phyloP scores from a whole-genome alignment of 2,113 vertebrate genomes.

The Etheostoma cragini region DNA sequence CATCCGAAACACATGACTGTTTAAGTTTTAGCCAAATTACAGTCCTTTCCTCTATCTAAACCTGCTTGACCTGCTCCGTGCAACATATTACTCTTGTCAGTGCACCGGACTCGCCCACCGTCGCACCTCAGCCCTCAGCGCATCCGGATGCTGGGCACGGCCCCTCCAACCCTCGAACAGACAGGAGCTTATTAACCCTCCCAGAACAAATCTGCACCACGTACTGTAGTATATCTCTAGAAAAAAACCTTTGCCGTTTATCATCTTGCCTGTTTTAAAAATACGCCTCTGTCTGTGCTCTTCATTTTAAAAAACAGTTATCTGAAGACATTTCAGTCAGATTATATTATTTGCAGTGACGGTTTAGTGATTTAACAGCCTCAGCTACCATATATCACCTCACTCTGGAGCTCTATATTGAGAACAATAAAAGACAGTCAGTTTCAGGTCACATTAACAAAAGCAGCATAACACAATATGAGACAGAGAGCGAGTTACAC shows the following conservation, averaged over 20 bases:
- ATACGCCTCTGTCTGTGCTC: conserved; percentile 30
- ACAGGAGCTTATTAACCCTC: conserved; percentile 44
- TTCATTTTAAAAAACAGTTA: conserved; percentile 40
- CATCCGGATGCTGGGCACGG: conserved; percentile 67
- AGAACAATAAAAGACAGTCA: conserved; percentile 49
- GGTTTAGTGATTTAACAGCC: conserved; percentile 45
- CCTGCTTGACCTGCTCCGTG: conserved; percentile 28
- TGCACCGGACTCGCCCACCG: conserved; percentile 1
- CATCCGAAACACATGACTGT: not conserved
- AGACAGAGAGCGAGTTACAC: conserved; percentile 9
- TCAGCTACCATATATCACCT: conserved; percentile 48
- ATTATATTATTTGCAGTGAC: conserved; percentile 32
- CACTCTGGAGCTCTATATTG: conserved; percentile 39
- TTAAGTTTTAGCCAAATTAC: conserved; percentile 6
- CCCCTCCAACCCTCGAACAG: conserved; percentile 36
- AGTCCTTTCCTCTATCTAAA: conserved; percentile 7
- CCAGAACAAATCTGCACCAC: conserved; percentile 11
- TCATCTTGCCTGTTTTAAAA: conserved; percentile 55
- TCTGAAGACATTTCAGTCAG: conserved; percentile 35
- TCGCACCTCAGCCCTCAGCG: conserved; percentile 28
- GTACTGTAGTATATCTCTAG: conserved; percentile 13
- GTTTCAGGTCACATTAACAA: conserved; percentile 42
- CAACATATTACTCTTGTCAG: conserved; percentile 28
- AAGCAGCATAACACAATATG: conserved; percentile 14
- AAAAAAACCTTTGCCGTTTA: conserved; percentile 32